Conservation (phyloP, 2,888 invertebrate species). For the Cinara cedri region DNA sequence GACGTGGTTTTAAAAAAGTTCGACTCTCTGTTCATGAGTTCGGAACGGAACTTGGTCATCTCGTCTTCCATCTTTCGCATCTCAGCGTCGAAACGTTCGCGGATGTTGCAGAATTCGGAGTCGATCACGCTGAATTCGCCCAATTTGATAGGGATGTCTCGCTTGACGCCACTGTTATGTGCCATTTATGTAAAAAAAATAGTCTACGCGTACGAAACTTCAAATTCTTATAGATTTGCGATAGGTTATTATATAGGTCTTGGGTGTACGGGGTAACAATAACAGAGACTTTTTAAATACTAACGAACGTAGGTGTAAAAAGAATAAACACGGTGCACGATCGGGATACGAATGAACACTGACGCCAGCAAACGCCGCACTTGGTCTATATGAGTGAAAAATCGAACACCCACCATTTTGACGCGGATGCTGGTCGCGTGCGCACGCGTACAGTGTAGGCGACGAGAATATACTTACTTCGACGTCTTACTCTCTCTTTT, state of each 20-base stretch:
- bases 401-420: slow-evolving; percentile 53
- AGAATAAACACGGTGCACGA: no score
- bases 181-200: slow-evolving; percentile 61
- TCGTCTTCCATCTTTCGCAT: slow-evolving; percentile 99
- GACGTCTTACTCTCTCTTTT: background rate
- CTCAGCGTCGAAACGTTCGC: slow-evolving; percentile 93
- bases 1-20: slow-evolving; percentile 88
- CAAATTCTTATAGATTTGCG: background rate
- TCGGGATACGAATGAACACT: slow-evolving; percentile 28
- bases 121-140: slow-evolving; percentile 95
- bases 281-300: no score
- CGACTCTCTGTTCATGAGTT: slow-evolving; percentile 90
- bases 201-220: background rate
- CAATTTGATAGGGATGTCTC: slow-evolving; percentile 90
- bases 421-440: slow-evolving; percentile 42
- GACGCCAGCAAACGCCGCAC: slow-evolving; percentile 5
- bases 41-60: slow-evolving; percentile 92
- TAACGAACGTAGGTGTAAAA: background rate
- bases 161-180: slow-evolving; percentile 75
- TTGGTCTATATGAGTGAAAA: slow-evolving; percentile 47
- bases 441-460: slow-evolving; percentile 43
- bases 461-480: slow-evolving; percentile 2
- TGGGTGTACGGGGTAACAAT: no score
- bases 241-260: no score
- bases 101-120: slow-evolving; percentile 93